Evolutionary conservation across 2,888 invertebrate genomes (phyloP), one percentile per base, ranked within the genome.

Genomic region (Prosopocoilus inquinatus): DNA sequence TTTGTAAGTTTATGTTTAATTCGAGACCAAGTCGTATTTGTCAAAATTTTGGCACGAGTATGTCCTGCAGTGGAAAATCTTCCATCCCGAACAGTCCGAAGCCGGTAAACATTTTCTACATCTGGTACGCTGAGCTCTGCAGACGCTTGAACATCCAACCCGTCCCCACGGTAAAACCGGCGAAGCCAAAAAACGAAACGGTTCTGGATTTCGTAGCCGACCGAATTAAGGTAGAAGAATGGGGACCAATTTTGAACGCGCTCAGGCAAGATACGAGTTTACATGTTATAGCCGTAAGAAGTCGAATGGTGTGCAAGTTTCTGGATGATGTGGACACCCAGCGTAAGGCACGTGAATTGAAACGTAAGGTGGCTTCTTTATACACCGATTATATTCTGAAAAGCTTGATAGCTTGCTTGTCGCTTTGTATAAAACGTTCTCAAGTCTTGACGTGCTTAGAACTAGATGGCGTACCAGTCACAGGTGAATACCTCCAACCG

Each of bases 161-260:
- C 9, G 64, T 75, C 12, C 66, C 70, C 11, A 65, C 64, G 12
- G 70, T 76, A 7, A 75, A 75, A 61, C 73, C 75, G 32, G 67
- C 72, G 15, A 75, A 71, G 58, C 69, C 71, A 11, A 76, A 74
- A 62, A 72, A 70, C 60, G 71, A 73, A 49, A 75, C 73, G 7
- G 69, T 76, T 4, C 59, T 77, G 61, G 90, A 91, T 64, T 87
- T 91, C 66, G 84, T 83, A 61, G 88, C 86, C 48, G 91, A 91
- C 69, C 83, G 90, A 61, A 81, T 91, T 47, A 88, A 86, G 67
- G 84, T 88, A 58, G 84, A 82, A 58, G 90, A 91, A 62, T 91
- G 91, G 91, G 80, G 82, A 32, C 86, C 90, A 1, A 85, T 91
- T 46, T 75, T 89, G 47, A 87, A 88, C 65, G 87, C 91, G 0